Evolutionary conservation across 2,113 vertebrate species (phyloP), one percentile per base, ranked within the genome.

Genomic region (Saccopteryx bilineata): DNA sequence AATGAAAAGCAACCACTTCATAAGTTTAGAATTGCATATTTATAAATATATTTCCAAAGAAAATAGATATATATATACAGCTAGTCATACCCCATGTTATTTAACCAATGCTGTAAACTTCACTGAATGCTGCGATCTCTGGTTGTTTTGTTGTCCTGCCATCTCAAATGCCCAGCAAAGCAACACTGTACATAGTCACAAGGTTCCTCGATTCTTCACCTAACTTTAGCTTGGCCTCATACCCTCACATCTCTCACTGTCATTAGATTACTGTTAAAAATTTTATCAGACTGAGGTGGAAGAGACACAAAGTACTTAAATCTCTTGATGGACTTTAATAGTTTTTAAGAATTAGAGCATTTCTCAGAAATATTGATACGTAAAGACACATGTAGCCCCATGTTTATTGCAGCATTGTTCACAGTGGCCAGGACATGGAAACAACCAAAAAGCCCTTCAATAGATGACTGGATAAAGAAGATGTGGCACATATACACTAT

Each of bases 331-430:
- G 46, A 85, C 79, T 52, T 85, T 95, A 93, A 93, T 54, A 65
- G n/a, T 91, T 85, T 90, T 69, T 21, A 92, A 91, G 82, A 97
- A 97, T 74, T 72, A 79, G 96, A 94, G 63, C 82, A 88, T 93
- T 91, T 94, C 89, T 39, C 39, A 39, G 39, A 39, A 39, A 39
- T 3, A 39, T 39, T 39, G 39, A 39, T 39, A 39, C 39, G 39
- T 39, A 39, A 39, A 39, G 39, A 39, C 39, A 39, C 39, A 39
- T 39, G 39, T 3, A 39, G 39, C 39, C 39, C 39, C 39, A 39
- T 39, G 39, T 39, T 39, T 39, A 39, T 39, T 39, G 39, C 39
- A 39, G 39, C 39, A 39, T 39, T 39, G 39, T 39, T 39, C 39
- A 39, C 39, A 39, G 39, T 39, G 39, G 39, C 39, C 39, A 39